Evolutionary conservation across 2,797 vertebrate species (phyloP).

Genomic region (Remorina albescens): DNA sequence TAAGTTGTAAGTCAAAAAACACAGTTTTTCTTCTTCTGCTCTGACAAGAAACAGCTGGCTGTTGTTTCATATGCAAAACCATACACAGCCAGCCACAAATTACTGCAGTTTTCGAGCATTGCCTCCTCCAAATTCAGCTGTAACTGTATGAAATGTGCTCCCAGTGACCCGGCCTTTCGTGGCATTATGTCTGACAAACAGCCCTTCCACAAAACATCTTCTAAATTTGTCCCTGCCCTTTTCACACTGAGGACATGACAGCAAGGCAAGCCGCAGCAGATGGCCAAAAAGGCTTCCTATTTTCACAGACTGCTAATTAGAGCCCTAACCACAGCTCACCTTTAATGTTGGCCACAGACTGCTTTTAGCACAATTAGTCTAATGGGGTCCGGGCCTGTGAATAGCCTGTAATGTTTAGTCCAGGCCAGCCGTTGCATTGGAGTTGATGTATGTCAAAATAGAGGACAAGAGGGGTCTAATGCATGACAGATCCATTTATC

Average conservation of each 20-base stretch:
- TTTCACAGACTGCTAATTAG: constrained; percentile 78
- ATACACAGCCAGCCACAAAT: constrained; percentile 29
- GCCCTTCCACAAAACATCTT: constrained; percentile 52
- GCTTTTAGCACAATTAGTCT: constrained; percentile 79
- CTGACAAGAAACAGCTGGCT: constrained; percentile 29
- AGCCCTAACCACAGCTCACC: constrained; percentile 71
- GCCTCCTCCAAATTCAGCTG: constrained; percentile 33
- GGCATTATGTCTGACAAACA: constrained; percentile 63
- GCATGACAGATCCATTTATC: constrained; percentile 86
- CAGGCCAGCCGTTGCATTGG: constrained; percentile 34
- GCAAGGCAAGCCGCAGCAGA: constrained; percentile 65
- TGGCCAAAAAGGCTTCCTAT: constrained; percentile 71
- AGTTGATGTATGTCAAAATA: constrained; percentile 63
- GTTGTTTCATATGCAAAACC: constrained; percentile 28
- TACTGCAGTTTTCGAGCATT: constrained; percentile 25
- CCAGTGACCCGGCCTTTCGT: constrained; percentile 31
- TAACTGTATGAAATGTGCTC: constrained; percentile 48
- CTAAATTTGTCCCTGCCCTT: constrained; percentile 77
- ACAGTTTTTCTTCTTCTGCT: background rate
- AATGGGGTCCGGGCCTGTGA: constrained; percentile 67
- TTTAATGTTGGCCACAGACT: constrained; percentile 73
- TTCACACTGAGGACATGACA: constrained; percentile 65
- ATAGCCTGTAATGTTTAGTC: constrained; percentile 57
- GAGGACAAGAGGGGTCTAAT: constrained; percentile 60
- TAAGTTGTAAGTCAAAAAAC: background rate